A percentile compares a stretch with the other conserved stretches of the same genome.
Conservation (phyloP, 2,888 invertebrate species). For the Lithosia quadra region DNA sequence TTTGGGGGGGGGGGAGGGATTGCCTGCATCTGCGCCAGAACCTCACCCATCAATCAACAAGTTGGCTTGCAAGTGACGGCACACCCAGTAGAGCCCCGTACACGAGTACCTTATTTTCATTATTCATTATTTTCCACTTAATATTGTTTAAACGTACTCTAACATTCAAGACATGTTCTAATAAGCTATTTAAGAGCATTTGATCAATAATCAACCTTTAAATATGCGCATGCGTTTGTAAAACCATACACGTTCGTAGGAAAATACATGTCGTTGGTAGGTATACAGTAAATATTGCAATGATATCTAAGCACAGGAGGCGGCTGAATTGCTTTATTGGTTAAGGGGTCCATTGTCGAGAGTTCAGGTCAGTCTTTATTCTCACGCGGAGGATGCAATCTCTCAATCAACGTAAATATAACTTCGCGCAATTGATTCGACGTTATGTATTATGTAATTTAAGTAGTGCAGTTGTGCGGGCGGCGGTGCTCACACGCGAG, state of each 20-base stretch:
- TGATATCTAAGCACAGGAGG: not conserved
- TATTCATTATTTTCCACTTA: not conserved
- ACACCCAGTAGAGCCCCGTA: too few species aligned
- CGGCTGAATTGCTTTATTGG: slow-evolving; percentile 13
- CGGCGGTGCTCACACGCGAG: not conserved
- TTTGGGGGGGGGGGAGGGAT: too few species aligned
- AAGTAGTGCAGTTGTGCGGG: not conserved
- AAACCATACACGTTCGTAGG: not conserved
- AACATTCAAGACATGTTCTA: not conserved
- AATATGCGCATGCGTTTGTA: not conserved
- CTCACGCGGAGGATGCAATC: slow-evolving; percentile 19
- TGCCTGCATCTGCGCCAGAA: too few species aligned
- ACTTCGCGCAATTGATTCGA: slow-evolving; percentile 33
- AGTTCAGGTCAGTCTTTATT: slow-evolving; percentile 17
- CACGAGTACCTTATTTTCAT: too few species aligned
- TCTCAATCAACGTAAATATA: slow-evolving; percentile 19
- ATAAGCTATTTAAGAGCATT: not conserved
- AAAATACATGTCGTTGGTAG: not conserved
- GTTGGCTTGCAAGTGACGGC: too few species aligned
- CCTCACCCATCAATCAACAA: too few species aligned
- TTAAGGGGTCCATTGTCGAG: slow-evolving; percentile 32
- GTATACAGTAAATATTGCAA: not conserved
- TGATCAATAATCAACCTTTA: not conserved
- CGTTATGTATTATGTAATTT: not conserved
- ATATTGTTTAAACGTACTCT: not conserved